Conservation (phyloP, 2,797 vertebrate species). For the Eremophila alpestris region DNA sequence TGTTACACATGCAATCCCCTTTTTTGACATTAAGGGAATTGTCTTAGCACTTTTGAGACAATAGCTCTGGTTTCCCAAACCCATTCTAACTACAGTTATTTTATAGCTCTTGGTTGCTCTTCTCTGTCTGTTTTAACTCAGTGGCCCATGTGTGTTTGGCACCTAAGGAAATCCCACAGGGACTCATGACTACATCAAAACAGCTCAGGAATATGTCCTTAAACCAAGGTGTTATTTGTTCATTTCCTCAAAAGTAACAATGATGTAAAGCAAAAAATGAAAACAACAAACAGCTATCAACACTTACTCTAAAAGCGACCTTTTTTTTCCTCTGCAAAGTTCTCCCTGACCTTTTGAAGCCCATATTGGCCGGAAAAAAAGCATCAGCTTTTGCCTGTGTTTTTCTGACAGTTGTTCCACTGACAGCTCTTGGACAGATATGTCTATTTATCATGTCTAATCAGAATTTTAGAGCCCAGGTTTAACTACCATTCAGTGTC, state of each 20-base stretch:
- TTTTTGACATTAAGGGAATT: neutral
- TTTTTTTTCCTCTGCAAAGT: neutral
- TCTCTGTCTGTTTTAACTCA: neutral
- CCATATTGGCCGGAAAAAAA: neutral
- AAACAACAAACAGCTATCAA: neutral
- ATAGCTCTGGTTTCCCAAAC: neutral
- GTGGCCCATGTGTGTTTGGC: neutral
- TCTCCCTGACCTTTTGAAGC: neutral
- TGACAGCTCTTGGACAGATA: neutral
- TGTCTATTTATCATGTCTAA: fast-evolving
- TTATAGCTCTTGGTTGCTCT: neutral
- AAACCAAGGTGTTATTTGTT: neutral
- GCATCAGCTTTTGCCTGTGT: neutral
- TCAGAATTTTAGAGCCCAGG: neutral
- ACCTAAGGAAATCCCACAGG: neutral
- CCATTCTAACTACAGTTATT: neutral
- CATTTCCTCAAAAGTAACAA: neutral
- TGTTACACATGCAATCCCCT: neutral
- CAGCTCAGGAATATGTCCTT: neutral
- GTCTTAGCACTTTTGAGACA: neutral
- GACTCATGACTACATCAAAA: neutral
- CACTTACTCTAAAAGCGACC: neutral
- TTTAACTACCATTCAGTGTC: neutral
- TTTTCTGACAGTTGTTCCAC: neutral
- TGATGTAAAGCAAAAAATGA: neutral